Base-by-base conservation (phyloP, 2,797 vertebrate species). In the Paguma larvata region DNA sequence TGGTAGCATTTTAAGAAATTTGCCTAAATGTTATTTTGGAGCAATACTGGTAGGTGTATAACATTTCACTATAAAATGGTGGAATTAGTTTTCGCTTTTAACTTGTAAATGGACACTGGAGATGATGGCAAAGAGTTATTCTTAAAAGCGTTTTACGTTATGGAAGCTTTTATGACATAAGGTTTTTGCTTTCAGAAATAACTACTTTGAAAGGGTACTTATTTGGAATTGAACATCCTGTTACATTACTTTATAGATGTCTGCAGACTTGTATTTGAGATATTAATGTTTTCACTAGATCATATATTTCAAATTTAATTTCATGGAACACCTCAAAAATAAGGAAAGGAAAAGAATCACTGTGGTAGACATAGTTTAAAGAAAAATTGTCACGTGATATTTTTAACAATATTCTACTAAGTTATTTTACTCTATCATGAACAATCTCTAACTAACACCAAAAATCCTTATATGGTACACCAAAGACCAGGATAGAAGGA, bases 401-500 rank as follows among this genome's bases (percentile, higher is more conserved):
- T 41, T 94, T 91, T 90, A 93, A 53, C 30, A 85, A 89, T n/a
- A 89, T 21, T 62, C 15, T 53, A n/a, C 46, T 83, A 82, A 93
- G 18, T 72, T 91, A 46, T 53, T 78, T 92, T 83, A 75, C 15
- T 85, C 8, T 6, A 21, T 62, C 8, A 34, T 85, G 9, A 79
- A 15, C 44, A 8, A 32, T 86, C 67, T 91, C 62, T 56, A 86
- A 70, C 6, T 92, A 80, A n/a, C 75, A 78, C 2, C 12, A 48
- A 80, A 78, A 46, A 91, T 85, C 25, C 3, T 5, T 13, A 27
- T 14, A 1, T 87, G 23, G 16, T 53, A 34, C 5, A 46, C 77
- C 44, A 94, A 89, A 87, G 53, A 70, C 3, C 59, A 65, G 5
- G 23, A 12, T 15, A 88, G 78, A 85, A 32, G 88, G 62, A 34